Evolutionary conservation across 2,113 vertebrate species (phyloP).

Genomic region (Micronisus gabar): DNA sequence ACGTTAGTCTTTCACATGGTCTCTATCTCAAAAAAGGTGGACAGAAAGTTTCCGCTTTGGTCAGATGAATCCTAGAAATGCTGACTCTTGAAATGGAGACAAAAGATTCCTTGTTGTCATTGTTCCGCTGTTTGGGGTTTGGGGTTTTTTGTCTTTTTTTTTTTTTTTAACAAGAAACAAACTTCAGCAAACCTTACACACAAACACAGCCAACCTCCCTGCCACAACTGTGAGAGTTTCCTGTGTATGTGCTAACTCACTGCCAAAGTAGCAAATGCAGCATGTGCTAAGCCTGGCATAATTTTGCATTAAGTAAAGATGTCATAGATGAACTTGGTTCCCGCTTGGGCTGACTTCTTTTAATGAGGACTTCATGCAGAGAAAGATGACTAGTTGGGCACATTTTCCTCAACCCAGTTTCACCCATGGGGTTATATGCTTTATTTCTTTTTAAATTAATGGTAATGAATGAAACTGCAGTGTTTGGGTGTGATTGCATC

Average conservation of each 20-base stretch:
- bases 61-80: not conserved
- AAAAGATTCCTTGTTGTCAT: not conserved
- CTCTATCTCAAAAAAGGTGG: not conserved
- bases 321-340: conserved; percentile 1
- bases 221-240: not conserved
- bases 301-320: conserved; percentile 2
- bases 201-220: not conserved
- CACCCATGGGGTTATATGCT: not conserved
- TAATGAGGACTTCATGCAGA: conserved; percentile 18
- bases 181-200: not conserved
- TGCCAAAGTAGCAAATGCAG: not conserved
- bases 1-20: not conserved
- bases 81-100: not conserved
- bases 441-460: conserved; percentile 9
- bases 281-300: not conserved
- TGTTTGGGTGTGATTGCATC: not conserved
- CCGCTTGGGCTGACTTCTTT: not conserved
- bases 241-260: not conserved
- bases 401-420: not conserved
- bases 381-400: not conserved
- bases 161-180: not conserved
- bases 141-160: not conserved
- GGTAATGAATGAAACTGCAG: not conserved
- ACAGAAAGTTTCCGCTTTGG: not conserved
- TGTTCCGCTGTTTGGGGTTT: not conserved